Evolutionary conservation across 2,888 invertebrate species (phyloP).

Genomic region (Biston stratarius): DNA sequence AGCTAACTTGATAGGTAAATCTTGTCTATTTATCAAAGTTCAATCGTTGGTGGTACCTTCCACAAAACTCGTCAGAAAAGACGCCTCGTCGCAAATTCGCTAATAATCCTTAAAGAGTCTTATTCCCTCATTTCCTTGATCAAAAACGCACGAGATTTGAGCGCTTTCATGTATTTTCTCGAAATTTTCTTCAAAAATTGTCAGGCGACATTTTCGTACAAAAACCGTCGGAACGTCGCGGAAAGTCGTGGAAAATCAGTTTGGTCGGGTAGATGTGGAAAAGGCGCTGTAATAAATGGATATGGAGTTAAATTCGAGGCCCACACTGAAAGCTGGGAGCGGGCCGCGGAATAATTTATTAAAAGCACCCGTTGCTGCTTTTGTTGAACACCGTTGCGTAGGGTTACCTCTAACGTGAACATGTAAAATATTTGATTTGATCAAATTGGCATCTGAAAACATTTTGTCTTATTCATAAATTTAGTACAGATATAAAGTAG

Average conservation of each 20-base stretch:
- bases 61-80: constrained; percentile 21
- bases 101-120: constrained; percentile 38
- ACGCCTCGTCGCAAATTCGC: constrained; percentile 38
- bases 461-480: too few relatives aligned
- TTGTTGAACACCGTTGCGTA: constrained; percentile 60
- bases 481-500: too few relatives aligned
- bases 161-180: constrained; percentile 46
- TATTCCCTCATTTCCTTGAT: constrained; percentile 34
- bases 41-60: background rate
- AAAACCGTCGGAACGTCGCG: constrained; percentile 49
- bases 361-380: constrained; percentile 67
- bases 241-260: constrained; percentile 59
- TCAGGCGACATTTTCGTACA: constrained; percentile 44
- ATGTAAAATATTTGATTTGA: background rate
- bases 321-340: constrained; percentile 63
- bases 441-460: background rate
- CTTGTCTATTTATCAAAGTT: background rate
- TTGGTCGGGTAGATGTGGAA: constrained; percentile 53
- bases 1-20: constrained; percentile 5
- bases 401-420: constrained; percentile 49
- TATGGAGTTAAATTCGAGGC: constrained; percentile 58
- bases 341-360: constrained; percentile 75
- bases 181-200: constrained; percentile 51
- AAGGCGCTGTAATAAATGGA: constrained; percentile 63
- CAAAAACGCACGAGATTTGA: constrained; percentile 48